phyloP scores from a whole-genome alignment of 2,888 invertebrate species.

The Ochropleura leucogaster region DNA sequence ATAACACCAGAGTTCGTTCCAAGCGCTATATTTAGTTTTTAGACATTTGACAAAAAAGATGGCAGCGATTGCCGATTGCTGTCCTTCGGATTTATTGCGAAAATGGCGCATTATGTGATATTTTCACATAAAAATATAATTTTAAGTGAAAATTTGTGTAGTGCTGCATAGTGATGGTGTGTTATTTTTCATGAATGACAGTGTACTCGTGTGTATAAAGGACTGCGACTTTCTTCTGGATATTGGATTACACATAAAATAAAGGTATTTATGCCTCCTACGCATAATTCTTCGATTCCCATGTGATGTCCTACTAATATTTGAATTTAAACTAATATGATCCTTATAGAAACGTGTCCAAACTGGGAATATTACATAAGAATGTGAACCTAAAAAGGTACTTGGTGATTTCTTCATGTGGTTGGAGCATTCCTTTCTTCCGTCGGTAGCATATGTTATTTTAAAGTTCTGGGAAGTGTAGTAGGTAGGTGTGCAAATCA shows the following conservation, averaged over 20 bases:
- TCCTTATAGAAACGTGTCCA: constrained; percentile 52
- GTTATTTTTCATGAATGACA: constrained; percentile 86
- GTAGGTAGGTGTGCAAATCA: constrained; percentile 69
- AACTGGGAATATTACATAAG: constrained; percentile 85
- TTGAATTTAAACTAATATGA: constrained; percentile 51
- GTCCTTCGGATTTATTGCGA: constrained; percentile 88
- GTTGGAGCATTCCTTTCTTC: constrained; percentile 65
- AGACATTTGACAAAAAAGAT: constrained; percentile 91
- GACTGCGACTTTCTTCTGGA: constrained; percentile 88
- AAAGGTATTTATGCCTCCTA: constrained; percentile 89
- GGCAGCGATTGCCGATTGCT: constrained; percentile 90
- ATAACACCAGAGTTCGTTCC: constrained; percentile 90
- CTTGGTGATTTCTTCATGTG: constrained; percentile 61
- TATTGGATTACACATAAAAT: constrained; percentile 90
- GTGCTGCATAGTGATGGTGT: constrained; percentile 89
- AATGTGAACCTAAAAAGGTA: constrained; percentile 71
- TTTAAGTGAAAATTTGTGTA: constrained; percentile 89
- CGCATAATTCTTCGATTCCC: constrained; percentile 75
- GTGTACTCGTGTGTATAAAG: constrained; percentile 88
- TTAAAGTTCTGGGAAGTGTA: constrained; percentile 74
- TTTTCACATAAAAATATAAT: constrained; percentile 87
- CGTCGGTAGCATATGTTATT: constrained; percentile 70
- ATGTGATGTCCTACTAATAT: constrained; percentile 59
- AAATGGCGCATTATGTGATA: constrained; percentile 90
- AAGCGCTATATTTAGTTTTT: constrained; percentile 90